These are phyloP conservation scores for Nowickia ferox DNA, from an alignment of 2,888 invertebrate species.

Conservation along the genomic window DNA sequence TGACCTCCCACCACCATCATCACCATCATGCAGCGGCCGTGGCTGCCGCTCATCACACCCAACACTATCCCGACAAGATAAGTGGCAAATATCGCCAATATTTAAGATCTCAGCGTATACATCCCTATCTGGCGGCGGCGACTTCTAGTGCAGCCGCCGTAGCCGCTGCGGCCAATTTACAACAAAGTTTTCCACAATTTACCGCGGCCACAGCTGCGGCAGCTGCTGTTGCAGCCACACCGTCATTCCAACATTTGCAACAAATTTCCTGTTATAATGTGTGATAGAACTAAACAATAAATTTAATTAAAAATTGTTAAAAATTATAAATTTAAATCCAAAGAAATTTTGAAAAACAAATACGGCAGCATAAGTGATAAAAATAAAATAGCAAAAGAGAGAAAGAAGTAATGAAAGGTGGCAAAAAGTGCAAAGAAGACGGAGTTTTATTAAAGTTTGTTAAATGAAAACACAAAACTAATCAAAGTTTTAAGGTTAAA, in stretches of 20 bases:
- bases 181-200: constrained; percentile 84
- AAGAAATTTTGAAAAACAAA: constrained; percentile 51
- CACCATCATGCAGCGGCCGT: constrained; percentile 69
- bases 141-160: constrained; percentile 83
- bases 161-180: constrained; percentile 76
- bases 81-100: constrained; percentile 86
- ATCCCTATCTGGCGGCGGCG: constrained; percentile 85
- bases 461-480: background rate
- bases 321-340: constrained; percentile 54
- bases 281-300: constrained; percentile 81
- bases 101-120: constrained; percentile 85
- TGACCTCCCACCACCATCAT: constrained; percentile 63
- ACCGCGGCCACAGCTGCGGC: constrained; percentile 79
- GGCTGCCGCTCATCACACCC: constrained; percentile 69
- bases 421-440: constrained; percentile 4
- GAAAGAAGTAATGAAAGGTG: background rate
- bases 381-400: constrained; percentile 9
- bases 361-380: constrained; percentile 69
- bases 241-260: constrained; percentile 84
- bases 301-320: constrained; percentile 34
- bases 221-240: constrained; percentile 77
- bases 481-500: constrained; percentile 39
- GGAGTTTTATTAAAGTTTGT: constrained; percentile 26
- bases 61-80: constrained; percentile 77
- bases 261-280: constrained; percentile 86